Percentiles rank a stretch among this genome's conserved stretches.
phyloP scores from a whole-genome alignment of 1,140 invertebrate species.

The Apis dorsata region DNA sequence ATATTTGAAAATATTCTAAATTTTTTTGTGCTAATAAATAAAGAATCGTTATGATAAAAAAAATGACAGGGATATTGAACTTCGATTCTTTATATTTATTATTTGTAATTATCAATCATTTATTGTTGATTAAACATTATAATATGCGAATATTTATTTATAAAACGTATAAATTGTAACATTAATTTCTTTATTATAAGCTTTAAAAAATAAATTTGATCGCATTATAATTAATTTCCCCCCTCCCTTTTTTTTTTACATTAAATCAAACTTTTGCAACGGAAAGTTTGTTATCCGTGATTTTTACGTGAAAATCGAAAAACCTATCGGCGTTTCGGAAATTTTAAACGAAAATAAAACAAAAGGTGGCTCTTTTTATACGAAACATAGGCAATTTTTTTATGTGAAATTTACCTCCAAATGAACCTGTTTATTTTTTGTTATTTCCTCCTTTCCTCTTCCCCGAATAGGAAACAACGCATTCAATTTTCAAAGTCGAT shows the following conservation, averaged over 20 bases:
- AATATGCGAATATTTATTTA: neutral
- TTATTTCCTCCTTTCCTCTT: neutral
- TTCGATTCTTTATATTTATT: too few relatives aligned
- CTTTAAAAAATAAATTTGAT: too few relatives aligned
- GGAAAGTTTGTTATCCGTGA: neutral
- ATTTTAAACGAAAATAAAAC: neutral
- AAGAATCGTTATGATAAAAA: neutral
- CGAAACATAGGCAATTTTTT: neutral
- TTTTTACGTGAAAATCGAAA: neutral
- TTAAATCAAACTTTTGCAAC: neutral
- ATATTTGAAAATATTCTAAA: neutral
- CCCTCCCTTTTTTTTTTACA: neutral
- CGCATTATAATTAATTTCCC: too few relatives aligned
- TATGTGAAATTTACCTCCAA: neutral
- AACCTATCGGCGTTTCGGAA: neutral
- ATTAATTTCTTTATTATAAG: neutral
- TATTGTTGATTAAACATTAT: neutral
- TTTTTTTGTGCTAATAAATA: neutral
- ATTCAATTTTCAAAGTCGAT: conserved; percentile 27
- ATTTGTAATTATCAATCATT: neutral
- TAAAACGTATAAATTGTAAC: neutral
- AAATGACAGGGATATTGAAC: too few relatives aligned
- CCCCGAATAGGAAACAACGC: neutral
- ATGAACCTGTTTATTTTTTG: conserved; percentile 15
- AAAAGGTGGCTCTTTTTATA: neutral